Percentiles rank a stretch among this genome's conserved stretches.
phyloP scores from a whole-genome alignment of 2,888 invertebrate species.

The Mimumesa dahlbomi region DNA sequence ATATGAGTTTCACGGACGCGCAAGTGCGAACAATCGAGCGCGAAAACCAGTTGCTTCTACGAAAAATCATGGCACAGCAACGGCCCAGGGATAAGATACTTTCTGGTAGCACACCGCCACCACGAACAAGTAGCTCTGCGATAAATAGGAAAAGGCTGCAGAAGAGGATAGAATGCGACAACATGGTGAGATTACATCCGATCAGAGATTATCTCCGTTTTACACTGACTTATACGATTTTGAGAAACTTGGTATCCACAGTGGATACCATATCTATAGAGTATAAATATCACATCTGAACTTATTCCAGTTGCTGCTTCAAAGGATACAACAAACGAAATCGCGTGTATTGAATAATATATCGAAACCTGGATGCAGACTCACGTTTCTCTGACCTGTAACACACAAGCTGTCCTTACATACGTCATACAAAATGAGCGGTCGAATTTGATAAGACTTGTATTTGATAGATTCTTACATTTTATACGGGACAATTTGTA shows the following conservation, averaged over 20 bases:
- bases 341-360: conserved; percentile 64
- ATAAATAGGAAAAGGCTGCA: conserved; percentile 81
- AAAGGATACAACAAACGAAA: conserved; percentile 72
- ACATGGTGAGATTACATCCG: too few relatives aligned
- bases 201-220: not conserved
- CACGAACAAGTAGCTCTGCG: conserved; percentile 77
- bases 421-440: conserved; percentile 2
- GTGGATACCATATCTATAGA: conserved; percentile 7
- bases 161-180: conserved; percentile 81
- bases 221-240: not conserved
- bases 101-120: conserved; percentile 23
- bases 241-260: too few relatives aligned
- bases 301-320: conserved; percentile 72
- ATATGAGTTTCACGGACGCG: conserved; percentile 80
- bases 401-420: conserved; percentile 38
- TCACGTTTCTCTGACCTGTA: conserved; percentile 63
- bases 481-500: too few relatives aligned
- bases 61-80: conserved; percentile 78
- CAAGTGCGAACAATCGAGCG: conserved; percentile 79
- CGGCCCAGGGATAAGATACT: conserved; percentile 61
- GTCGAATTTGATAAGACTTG: not conserved
- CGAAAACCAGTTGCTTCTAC: conserved; percentile 79
- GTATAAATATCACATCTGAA: not conserved
- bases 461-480: not conserved
- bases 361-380: conserved; percentile 63